These are phyloP conservation scores for Andrena cerasifolii DNA, from an alignment of 1,140 invertebrate species.

Conservation along the genomic window DNA sequence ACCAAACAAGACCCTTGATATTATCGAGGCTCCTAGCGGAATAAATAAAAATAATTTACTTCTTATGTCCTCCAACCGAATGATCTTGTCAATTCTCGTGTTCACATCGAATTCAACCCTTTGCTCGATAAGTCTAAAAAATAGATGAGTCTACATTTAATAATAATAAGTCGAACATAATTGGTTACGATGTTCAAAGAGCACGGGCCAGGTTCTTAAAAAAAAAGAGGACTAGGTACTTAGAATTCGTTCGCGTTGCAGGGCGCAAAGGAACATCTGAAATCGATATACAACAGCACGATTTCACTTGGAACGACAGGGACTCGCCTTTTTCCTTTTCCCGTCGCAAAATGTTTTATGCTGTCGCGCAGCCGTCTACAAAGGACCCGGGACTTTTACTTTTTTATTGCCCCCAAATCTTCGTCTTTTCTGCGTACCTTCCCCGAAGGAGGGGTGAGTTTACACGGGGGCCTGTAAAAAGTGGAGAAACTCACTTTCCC, in stretches of 20 bases:
- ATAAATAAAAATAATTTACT: neutral
- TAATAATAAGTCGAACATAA: too few species aligned
- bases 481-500: conserved; percentile 50
- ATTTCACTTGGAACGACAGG: neutral
- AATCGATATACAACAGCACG: conserved; percentile 5
- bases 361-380: neutral
- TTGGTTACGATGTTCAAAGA: too few species aligned
- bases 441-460: conserved; percentile 36
- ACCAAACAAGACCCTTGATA: conserved; percentile 38
- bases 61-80: neutral
- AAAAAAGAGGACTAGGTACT: too few species aligned
- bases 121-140: too few species aligned
- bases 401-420: conserved; percentile 67
- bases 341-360: conserved; percentile 19
- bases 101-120: too few species aligned
- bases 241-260: too few species aligned
- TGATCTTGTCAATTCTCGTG: neutral
- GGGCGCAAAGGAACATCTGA: too few species aligned
- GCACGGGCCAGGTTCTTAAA: too few species aligned
- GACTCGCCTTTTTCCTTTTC: conserved; percentile 31
- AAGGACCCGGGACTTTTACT: conserved; percentile 59
- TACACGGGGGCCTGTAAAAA: conserved; percentile 60
- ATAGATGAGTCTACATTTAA: too few species aligned
- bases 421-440: conserved; percentile 42
- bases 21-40: neutral